Conservation (phyloP, 2,888 invertebrate species). For the Eurois occulta region DNA sequence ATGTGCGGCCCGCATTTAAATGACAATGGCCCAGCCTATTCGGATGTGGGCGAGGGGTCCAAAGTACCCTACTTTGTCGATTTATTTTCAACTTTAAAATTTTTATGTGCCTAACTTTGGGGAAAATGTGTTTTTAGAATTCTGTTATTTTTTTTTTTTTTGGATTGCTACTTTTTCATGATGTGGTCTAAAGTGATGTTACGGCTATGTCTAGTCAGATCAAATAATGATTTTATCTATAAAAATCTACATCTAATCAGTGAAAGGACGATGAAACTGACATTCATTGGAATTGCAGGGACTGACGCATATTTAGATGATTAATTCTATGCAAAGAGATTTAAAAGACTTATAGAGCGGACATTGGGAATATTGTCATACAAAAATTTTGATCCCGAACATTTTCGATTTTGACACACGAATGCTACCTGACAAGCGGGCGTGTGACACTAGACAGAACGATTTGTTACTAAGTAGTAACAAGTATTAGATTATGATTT, state of each 20-base stretch:
- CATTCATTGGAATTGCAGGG: neutral
- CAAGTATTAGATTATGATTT: no score
- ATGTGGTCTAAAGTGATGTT: neutral
- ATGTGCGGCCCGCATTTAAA: conserved; percentile 82
- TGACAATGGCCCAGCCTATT: conserved; percentile 79
- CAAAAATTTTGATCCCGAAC: no score
- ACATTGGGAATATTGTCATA: no score
- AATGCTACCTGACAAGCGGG: no score
- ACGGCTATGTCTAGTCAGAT: neutral
- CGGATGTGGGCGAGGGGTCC: conserved; percentile 64
- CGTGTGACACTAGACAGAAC: no score
- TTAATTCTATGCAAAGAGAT: no score
- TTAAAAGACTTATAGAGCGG: no score
- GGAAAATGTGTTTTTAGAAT: conserved; percentile 41
- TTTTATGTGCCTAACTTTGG: conserved; percentile 60
- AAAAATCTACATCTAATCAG: neutral
- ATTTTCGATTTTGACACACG: no score
- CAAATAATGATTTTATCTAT: neutral
- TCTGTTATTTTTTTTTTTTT: neutral
- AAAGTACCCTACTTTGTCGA: conserved; percentile 66
- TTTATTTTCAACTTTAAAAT: conserved; percentile 69
- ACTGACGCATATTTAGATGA: neutral
- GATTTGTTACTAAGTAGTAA: no score
- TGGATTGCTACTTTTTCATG: conserved; percentile 13
- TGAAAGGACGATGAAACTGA: neutral